phyloP scores from a whole-genome alignment of 2,797 vertebrate species.

The Labeo calbasu region DNA sequence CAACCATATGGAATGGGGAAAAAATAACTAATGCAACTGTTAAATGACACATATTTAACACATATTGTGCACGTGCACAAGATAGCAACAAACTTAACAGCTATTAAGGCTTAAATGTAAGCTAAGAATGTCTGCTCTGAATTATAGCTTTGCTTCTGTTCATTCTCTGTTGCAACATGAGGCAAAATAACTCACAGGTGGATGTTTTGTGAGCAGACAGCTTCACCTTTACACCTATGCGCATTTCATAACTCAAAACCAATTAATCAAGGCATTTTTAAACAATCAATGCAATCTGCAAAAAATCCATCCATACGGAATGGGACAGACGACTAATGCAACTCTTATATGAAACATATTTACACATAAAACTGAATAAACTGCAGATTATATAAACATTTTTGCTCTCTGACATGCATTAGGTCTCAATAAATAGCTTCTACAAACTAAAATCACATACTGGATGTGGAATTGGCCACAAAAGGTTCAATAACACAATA shows the following conservation, averaged over 20 bases:
- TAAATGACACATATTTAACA: not conserved
- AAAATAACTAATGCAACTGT: not conserved
- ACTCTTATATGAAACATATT: not conserved
- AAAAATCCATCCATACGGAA: not conserved
- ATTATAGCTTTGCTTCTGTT: not conserved
- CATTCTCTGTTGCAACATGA: not conserved
- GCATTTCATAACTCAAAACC: slow-evolving; percentile 35
- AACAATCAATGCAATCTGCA: not conserved
- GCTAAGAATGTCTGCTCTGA: not conserved
- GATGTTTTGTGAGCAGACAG: slow-evolving; percentile 35
- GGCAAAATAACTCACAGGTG: slow-evolving; percentile 8
- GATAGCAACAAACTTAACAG: not conserved
- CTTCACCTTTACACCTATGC: not conserved
- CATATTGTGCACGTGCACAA: too few species aligned
- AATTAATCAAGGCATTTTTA: not conserved
- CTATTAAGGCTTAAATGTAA: not conserved
- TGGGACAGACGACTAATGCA: not conserved
- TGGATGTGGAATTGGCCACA: not conserved
- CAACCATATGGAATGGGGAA: not conserved
- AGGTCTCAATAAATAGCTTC: not conserved
- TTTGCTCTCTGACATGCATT: not conserved
- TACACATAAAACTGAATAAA: not conserved
- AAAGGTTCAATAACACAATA: slow-evolving; percentile 10
- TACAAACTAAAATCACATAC: not conserved
- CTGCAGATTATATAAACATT: not conserved